Evolutionary conservation across 1,140 invertebrate species (phyloP).

Genomic region (Drosophila mayri): DNA sequence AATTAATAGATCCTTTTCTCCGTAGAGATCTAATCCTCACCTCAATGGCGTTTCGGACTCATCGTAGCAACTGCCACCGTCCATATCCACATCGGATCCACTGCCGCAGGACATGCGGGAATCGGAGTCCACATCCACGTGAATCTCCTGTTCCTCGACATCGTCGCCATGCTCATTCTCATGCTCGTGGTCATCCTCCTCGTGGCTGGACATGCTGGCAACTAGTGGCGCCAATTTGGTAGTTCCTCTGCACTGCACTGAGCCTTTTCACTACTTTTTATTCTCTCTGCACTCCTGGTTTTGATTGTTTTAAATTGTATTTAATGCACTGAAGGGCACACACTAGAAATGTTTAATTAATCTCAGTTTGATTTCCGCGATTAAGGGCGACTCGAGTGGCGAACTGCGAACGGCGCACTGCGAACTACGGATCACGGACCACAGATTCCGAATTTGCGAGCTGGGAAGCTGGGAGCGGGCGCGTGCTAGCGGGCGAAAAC

Average conservation of each 20-base stretch:
- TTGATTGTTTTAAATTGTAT: conserved; percentile 11
- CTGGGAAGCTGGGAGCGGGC: conserved; percentile 70
- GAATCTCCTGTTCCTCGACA: conserved; percentile 87
- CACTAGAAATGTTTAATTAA: conserved; percentile 54
- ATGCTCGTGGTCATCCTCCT: conserved; percentile 83
- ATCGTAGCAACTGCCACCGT: conserved; percentile 84
- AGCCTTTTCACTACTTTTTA: neutral
- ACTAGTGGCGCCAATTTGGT: conserved; percentile 72
- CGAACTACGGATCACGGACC: conserved; percentile 9
- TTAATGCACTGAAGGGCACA: conserved; percentile 19
- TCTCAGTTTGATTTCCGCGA: conserved; percentile 36
- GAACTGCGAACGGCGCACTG: conserved; percentile 28
- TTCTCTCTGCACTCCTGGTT: neutral
- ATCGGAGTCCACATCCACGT: conserved; percentile 87
- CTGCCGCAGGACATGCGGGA: conserved; percentile 87
- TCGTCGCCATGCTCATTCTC: conserved; percentile 83
- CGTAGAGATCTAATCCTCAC: conserved; percentile 36
- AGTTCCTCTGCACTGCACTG: conserved; percentile 19
- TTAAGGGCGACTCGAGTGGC: conserved; percentile 53
- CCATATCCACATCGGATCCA: conserved; percentile 85
- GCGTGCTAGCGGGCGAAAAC: conserved; percentile 76
- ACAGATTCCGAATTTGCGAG: conserved; percentile 37
- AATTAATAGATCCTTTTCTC: too few species aligned
- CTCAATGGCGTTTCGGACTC: conserved; percentile 84
- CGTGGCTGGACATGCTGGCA: conserved; percentile 83